A percentile compares a stretch with the other conserved stretches of the same genome.
Conservation (phyloP, 2,888 invertebrate genomes). For the Tribolium freemani region DNA sequence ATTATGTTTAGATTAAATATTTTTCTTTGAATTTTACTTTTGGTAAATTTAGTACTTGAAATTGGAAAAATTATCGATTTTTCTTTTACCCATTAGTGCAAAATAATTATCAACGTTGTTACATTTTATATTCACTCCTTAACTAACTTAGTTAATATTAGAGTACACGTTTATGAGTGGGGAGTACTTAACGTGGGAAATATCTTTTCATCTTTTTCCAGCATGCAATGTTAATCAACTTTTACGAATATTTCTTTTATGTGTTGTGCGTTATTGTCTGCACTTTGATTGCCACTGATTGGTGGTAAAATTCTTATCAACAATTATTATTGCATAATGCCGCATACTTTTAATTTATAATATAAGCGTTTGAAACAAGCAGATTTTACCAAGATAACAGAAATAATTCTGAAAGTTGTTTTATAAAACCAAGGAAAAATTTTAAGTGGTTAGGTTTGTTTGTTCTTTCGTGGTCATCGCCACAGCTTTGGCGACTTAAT, state of each 20-base stretch:
- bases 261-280: neutral
- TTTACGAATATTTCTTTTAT: neutral
- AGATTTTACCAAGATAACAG: neutral
- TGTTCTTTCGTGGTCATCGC: too few relatives aligned
- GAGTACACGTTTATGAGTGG: neutral
- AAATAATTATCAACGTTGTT: neutral
- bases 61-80: too few relatives aligned
- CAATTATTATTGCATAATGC: neutral
- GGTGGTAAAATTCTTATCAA: neutral
- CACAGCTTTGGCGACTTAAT: neutral
- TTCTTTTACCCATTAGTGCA: too few relatives aligned
- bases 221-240: neutral
- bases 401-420: too few relatives aligned
- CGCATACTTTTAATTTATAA: neutral
- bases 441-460: too few relatives aligned
- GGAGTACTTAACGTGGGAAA: neutral
- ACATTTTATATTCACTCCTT: neutral
- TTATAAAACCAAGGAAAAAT: too few relatives aligned
- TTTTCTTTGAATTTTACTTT: too few relatives aligned
- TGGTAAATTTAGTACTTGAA: too few relatives aligned
- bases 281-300: neutral
- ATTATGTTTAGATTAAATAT: too few relatives aligned
- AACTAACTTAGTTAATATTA: neutral
- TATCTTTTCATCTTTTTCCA: neutral
- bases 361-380: neutral